Evolutionary conservation across 2,888 invertebrate species (phyloP).

Genomic region (Andrena praecox): DNA sequence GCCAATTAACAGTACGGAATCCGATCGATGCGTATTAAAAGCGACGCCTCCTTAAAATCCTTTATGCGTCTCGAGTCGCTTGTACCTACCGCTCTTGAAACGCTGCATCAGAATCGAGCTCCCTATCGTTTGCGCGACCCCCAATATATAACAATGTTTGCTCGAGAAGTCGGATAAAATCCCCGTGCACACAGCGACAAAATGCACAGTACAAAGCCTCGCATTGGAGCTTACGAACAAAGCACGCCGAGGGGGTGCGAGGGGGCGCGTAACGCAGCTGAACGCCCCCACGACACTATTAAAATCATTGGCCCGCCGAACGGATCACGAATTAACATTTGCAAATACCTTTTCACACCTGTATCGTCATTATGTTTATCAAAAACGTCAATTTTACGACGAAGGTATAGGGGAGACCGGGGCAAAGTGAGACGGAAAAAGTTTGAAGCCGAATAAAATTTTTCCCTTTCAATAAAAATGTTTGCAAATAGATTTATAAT

Average conservation of each 20-base stretch:
- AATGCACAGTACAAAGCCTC: slow-evolving; percentile 60
- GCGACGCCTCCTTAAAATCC: neutral
- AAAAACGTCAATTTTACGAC: neutral
- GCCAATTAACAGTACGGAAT: slow-evolving; percentile 2
- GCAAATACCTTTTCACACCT: slow-evolving; percentile 40
- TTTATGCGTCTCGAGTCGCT: neutral
- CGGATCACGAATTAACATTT: slow-evolving; percentile 52
- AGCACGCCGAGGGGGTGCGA: slow-evolving; percentile 10
- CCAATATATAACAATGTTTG: slow-evolving; percentile 66
- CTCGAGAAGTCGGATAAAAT: slow-evolving; percentile 67
- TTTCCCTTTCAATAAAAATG: no score
- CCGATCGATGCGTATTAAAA: neutral
- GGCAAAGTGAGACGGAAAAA: no score
- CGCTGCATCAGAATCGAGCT: slow-evolving; percentile 32
- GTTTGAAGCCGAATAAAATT: no score
- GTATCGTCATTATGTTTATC: slow-evolving; percentile 43
- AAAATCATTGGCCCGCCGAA: slow-evolving; percentile 39
- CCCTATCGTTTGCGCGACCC: slow-evolving; percentile 42
- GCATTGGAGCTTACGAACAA: slow-evolving; percentile 41
- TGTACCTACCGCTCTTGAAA: neutral
- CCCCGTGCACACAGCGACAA: slow-evolving; percentile 69
- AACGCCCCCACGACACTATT: slow-evolving; percentile 47
- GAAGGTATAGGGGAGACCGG: no score
- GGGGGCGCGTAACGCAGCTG: slow-evolving; percentile 45
- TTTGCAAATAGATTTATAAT: no score